These are phyloP conservation scores for Hermaeophaga mercurialis DNA, from an alignment of 2,888 invertebrate genomes.

Conservation along the genomic window DNA sequence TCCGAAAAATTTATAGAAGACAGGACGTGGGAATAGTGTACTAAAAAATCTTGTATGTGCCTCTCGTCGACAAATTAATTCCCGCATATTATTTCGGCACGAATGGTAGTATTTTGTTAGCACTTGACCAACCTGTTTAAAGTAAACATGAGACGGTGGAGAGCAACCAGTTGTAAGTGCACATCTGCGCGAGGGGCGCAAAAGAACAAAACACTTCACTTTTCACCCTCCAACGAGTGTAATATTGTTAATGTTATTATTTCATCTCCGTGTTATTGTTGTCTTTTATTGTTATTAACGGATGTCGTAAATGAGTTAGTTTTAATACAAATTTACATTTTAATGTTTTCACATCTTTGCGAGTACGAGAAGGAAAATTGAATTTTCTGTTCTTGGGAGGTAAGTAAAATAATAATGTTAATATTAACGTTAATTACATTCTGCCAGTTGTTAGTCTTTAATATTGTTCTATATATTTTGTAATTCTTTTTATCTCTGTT, in stretches of 20 bases:
- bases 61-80: constrained; percentile 27
- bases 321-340: background rate
- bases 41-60: constrained; percentile 28
- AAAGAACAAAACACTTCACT: constrained; percentile 44
- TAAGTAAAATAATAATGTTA: too few species aligned
- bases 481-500: too few species aligned
- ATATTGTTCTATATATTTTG: too few species aligned
- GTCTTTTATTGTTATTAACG: constrained; percentile 3
- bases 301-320: background rate
- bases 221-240: constrained; percentile 30
- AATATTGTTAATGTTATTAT: constrained; percentile 34
- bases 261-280: constrained; percentile 9
- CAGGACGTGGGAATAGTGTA: constrained; percentile 41
- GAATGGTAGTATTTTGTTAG: constrained; percentile 36
- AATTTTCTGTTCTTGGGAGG: too few species aligned
- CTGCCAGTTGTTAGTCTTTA: too few species aligned
- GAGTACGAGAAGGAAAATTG: too few species aligned
- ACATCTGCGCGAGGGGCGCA: constrained; percentile 41
- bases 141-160: constrained; percentile 42
- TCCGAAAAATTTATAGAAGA: constrained; percentile 41
- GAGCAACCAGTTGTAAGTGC: constrained; percentile 40
- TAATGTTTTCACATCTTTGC: constrained; percentile 1
- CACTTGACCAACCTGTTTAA: constrained; percentile 45
- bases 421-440: too few species aligned
- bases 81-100: constrained; percentile 21